Base-by-base conservation (phyloP, 2,888 invertebrate genomes). In the Eupithecia abbreviata region DNA sequence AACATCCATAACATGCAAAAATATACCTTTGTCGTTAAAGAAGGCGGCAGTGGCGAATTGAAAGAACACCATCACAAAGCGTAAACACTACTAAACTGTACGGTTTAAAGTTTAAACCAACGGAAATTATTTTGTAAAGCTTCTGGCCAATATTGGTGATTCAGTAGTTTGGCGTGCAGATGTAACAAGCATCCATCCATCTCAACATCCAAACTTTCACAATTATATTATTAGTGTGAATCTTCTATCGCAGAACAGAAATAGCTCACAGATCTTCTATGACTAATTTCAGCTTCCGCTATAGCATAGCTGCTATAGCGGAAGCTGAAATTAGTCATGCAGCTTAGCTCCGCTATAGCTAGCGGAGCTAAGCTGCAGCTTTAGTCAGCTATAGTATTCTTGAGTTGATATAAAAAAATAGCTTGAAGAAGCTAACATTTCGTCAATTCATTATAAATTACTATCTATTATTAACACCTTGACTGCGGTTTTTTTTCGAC, bases 351-450 rank as follows among this genome's bases (percentile, higher is more conserved):
- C n/a, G 30, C 30, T 30, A 30, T 30, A 30, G 30, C 30, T 30
- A 30, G 30, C 30, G 30, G 30, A 30, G 30, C 30, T 30, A 30
- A 30, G 30, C 30, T 30, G 30, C 30, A 30, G 30, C 30, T 30
- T 30, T 30, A 30, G 30, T 30, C 30, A 30, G 30, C 30, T 41
- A 5, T 42, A 12, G 42, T 66, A 66, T 42, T 65, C 69, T 65
- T 12, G 1, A 18, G 18, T 4, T 58, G 41, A 10, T 18, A 65
- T 81, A 74, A 79, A 75, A 74, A 74, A 79, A 81, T 81, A 74
- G 65, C 70, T 67, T 74, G 67, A 78, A 77, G 73, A 77, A 72
- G 78, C 72, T 77, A 71, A 74, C 72, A 74, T 78, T 77, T 71
- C 75, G 77, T 73, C 75, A 77, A 77, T 77, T 79, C 73, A 78